Evolutionary conservation across 1,140 invertebrate genomes (phyloP), one percentile per base, ranked within the genome.

Genomic region (Nixonia krombeini): DNA sequence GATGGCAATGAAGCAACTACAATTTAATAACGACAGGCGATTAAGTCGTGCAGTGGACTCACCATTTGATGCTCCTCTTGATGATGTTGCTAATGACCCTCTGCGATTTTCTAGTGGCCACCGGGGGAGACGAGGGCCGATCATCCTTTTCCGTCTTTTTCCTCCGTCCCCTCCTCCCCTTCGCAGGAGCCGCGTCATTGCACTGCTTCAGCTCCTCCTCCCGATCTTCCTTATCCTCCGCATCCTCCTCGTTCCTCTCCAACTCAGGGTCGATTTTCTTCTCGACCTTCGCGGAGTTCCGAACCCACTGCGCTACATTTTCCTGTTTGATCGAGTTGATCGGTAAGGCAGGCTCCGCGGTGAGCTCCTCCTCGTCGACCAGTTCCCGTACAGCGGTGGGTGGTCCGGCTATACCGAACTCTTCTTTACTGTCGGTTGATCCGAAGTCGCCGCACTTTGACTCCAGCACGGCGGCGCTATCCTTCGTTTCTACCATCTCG

Each of bases 41-140:
- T n/a, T n/a, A n/a, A n/a, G n/a, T n/a, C n/a, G n/a, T n/a, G n/a
- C n/a, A n/a, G n/a, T n/a, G n/a, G n/a, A 76, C 81, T 84, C 62
- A 84, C 83, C 80, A 84, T 68, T 81, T 79, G 47, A 80, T 84
- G 68, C 77, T 83, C 33, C 70, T 74, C 44, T 81, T 79, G 35
- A 85, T 83, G 50, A 80, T 85, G 52, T 77, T 84, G 52, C 70
- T 79, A 40, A 84, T 73, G 45, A 84, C 73, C 42, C 75, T 76
- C 17, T 84, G 80, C 9, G 76, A 76, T 28, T 81, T 83, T 28
- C 76, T 70, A 10, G 61, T 64, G 0, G 62, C 65, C 47, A 61
- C 33, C 2, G 33, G 64, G 40, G 2, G 31, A 25, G 23, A 35
- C 46, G n/a, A 33, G 17, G 4, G 42, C 33, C n/a, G n/a, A 1